Percentiles rank a stretch among this genome's conserved stretches.
phyloP scores from a whole-genome alignment of 2,797 vertebrate species.

The Gymnocypris eckloni region DNA sequence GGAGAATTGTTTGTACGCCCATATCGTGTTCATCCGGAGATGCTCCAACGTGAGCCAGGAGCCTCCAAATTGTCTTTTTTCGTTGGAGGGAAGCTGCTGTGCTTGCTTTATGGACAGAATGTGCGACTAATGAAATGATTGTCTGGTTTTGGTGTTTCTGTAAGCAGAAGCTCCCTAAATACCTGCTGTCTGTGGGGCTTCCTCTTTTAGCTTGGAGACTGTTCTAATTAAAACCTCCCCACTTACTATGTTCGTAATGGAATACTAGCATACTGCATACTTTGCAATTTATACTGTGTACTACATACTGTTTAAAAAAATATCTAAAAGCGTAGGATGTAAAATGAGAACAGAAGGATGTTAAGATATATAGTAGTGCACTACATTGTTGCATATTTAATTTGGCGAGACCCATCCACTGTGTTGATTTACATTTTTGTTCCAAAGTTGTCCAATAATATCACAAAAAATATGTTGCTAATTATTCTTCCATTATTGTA shows the following conservation, averaged over 20 bases:
- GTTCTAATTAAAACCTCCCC: conserved; percentile 74
- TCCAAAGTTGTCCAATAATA: background rate
- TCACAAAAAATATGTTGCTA: background rate
- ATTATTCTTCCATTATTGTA: background rate
- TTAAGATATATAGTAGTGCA: background rate
- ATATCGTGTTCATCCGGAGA: too few relatives aligned
- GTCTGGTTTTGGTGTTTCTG: conserved; percentile 79
- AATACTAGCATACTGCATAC: conserved; percentile 10
- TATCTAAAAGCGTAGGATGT: background rate
- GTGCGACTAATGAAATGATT: conserved; percentile 74
- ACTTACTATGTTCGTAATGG: conserved; percentile 35
- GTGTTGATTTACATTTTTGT: background rate
- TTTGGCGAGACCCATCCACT: background rate
- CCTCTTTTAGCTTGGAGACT: conserved; percentile 76
- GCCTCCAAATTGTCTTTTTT: too few relatives aligned
- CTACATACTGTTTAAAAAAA: background rate
- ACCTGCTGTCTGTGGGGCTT: conserved; percentile 69
- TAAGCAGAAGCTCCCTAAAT: conserved; percentile 71
- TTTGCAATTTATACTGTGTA: background rate
- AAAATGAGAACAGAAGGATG: background rate
- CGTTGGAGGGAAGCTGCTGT: too few relatives aligned
- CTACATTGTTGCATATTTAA: background rate
- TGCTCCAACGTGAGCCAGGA: too few relatives aligned
- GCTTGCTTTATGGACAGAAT: too few relatives aligned
- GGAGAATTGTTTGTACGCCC: too few relatives aligned